Evolutionary conservation across 2,888 invertebrate species (phyloP).

Genomic region (Tuberolachnus salignus): DNA sequence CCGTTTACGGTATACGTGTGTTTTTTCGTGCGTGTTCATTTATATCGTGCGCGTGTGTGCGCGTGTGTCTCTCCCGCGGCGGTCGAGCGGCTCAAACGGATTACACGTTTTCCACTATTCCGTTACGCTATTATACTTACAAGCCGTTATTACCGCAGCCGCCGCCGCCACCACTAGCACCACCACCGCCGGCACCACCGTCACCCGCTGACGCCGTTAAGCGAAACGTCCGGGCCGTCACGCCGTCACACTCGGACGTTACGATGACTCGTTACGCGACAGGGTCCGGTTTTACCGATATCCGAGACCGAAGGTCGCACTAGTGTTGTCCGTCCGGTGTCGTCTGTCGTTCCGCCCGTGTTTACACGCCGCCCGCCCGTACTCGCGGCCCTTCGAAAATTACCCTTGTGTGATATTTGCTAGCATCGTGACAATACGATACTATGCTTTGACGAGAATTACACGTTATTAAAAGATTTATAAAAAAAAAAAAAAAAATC

Average conservation of each 20-base stretch:
- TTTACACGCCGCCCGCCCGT: too few species aligned
- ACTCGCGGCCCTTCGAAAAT: too few species aligned
- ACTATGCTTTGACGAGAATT: too few species aligned
- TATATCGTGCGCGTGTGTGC: not conserved
- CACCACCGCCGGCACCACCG: not conserved
- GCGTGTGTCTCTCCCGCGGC: not conserved
- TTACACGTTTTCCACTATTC: constrained; percentile 31
- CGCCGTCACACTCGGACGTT: not conserved
- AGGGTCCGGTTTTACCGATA: too few species aligned
- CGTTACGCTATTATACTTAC: not conserved
- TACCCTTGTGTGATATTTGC: too few species aligned
- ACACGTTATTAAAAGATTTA: too few species aligned
- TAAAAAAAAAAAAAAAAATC: too few species aligned
- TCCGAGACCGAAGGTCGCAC: too few species aligned
- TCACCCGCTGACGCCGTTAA: not conserved
- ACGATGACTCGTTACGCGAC: too few species aligned
- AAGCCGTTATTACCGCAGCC: not conserved
- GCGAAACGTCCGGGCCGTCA: constrained; percentile 13
- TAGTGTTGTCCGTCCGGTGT: too few species aligned
- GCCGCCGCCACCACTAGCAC: not conserved
- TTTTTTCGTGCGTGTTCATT: constrained; percentile 12
- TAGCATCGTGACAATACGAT: too few species aligned
- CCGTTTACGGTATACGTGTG: not conserved
- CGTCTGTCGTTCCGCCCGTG: too few species aligned
- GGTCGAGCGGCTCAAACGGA: constrained; percentile 34